Evolutionary conservation across 2,113 vertebrate genomes (phyloP).

Genomic region (Amphilophus citrinellus): DNA sequence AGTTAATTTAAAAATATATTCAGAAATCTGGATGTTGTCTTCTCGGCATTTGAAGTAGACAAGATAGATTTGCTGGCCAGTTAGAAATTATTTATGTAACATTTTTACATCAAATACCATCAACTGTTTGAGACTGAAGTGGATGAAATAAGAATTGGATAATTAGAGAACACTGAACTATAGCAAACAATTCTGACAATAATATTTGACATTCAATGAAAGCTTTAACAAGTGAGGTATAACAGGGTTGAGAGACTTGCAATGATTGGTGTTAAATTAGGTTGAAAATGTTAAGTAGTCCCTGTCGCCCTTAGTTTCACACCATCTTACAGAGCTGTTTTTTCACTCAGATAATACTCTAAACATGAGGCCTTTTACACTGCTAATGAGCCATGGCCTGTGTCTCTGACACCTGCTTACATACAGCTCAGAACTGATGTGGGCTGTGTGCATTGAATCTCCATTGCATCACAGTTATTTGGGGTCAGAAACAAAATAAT

Average conservation of each 20-base stretch:
- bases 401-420: conserved; percentile 29
- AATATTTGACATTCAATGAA: background rate
- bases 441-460: conserved; percentile 42
- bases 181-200: background rate
- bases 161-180: background rate
- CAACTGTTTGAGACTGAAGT: background rate
- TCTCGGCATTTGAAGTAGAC: background rate
- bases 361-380: conserved; percentile 17
- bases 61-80: background rate
- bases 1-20: background rate
- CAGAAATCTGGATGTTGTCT: background rate
- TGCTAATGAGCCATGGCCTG: conserved; percentile 39
- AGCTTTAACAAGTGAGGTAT: conserved; percentile 5
- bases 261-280: background rate
- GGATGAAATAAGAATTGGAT: background rate
- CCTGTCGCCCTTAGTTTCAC: conserved; percentile 27
- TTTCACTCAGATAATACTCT: conserved; percentile 26
- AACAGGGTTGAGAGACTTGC: background rate
- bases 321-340: conserved; percentile 24
- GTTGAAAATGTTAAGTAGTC: conserved; percentile 40
- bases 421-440: conserved; percentile 41
- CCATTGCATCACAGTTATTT: conserved; percentile 56
- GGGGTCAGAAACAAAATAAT: conserved; percentile 46
- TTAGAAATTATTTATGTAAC: background rate
- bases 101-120: background rate